Base-by-base conservation (phyloP, 2,797 vertebrate species). In the Poliocrania exsul region DNA sequence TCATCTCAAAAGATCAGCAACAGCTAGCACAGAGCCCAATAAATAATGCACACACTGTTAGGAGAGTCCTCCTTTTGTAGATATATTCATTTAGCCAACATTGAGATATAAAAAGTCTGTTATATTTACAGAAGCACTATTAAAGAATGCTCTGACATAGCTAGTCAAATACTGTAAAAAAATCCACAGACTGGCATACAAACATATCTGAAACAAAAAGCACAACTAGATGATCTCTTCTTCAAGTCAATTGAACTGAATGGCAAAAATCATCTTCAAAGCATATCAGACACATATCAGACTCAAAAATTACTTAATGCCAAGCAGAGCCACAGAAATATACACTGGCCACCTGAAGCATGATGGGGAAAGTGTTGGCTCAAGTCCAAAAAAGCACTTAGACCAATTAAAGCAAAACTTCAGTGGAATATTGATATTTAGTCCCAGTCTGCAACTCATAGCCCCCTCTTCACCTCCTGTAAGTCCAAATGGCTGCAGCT, bases 351-450 rank as follows among this genome's bases (percentile, higher is more conserved):
- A 67, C 31, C 7, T 6, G 0, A 70, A 62, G 62, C 42, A 70
- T 1, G 2, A 90, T 0, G 2, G 33, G 65, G n/a, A 56, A 71
- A 85, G n/a, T 2, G 10, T 2, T 96, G 96, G 89, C 81, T n/a
- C 38, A 31, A 13, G 3, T 78, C 87, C 94, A 94, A 74, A 91
- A 96, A 87, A 91, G 86, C 94, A 93, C 94, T 96, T 93, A 95
- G 72, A 51, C 40, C 0, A 2, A 20, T 49, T 53, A 13, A 73
- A 87, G 56, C 13, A 56, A 70, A 95, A 70, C 44, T 64, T 49
- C 24, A 85, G 75, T 58, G 57, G 64, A 83, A 69, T 26, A 50
- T 1, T 54, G 84, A 53, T 83, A 42, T 16, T 3, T 11, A 75
- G 58, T 28, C 44, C 61, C 26, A 38, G 44, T 50, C 37, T 2